Evolutionary conservation across 2,888 invertebrate species (phyloP).

Genomic region (Cenopis cana): DNA sequence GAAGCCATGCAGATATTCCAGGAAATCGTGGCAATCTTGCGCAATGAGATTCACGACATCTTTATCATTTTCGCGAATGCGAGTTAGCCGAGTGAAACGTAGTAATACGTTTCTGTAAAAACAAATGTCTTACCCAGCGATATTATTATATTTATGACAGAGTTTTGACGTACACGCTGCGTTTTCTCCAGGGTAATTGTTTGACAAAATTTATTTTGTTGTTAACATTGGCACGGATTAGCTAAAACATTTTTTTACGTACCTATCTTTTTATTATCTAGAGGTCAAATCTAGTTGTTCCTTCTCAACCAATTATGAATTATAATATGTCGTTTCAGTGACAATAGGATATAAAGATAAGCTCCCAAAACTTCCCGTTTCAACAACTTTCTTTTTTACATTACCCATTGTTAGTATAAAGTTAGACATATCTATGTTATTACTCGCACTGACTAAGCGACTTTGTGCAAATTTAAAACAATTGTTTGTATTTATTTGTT

Average conservation of each 20-base stretch:
- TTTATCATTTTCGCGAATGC: slow-evolving; percentile 19
- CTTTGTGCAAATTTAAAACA: slow-evolving; percentile 40
- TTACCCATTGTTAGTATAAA: slow-evolving; percentile 16
- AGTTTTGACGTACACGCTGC: not conserved
- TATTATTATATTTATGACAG: not conserved
- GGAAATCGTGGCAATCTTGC: slow-evolving; percentile 31
- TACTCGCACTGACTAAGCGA: slow-evolving; percentile 20
- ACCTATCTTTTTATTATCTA: not conserved
- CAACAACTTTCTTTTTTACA: slow-evolving; percentile 5
- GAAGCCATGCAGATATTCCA: slow-evolving; percentile 32
- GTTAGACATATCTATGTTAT: not conserved
- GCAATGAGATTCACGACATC: slow-evolving; percentile 23
- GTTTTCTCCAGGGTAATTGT: not conserved
- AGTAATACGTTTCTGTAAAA: not conserved
- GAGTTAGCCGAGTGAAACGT: not conserved
- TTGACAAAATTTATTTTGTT: not conserved
- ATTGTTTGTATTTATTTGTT: slow-evolving; percentile 43
- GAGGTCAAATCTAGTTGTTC: not conserved
- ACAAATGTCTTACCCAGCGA: not conserved
- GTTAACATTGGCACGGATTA: no score
- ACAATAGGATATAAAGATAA: slow-evolving; percentile 13
- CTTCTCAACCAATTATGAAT: slow-evolving; percentile 1
- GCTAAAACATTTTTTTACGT: no score
- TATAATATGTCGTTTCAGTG: not conserved
- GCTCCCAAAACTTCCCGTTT: not conserved